These are phyloP conservation scores for Drosophila subquinaria DNA, from an alignment of 2,888 invertebrate species.

Conservation along the genomic window DNA sequence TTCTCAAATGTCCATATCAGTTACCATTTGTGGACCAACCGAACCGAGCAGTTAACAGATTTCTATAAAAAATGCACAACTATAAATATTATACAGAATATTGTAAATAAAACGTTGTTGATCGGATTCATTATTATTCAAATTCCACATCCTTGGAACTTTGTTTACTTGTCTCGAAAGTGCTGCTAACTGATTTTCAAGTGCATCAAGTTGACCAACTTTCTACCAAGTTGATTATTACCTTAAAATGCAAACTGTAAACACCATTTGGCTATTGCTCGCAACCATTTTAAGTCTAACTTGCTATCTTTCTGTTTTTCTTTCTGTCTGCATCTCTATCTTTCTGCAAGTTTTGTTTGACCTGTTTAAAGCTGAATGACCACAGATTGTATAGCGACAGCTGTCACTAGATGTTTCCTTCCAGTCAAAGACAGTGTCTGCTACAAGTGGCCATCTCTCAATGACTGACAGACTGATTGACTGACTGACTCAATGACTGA, in stretches of 20 bases:
- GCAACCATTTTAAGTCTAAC: slow-evolving; percentile 18
- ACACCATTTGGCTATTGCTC: slow-evolving; percentile 20
- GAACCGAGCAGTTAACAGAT: slow-evolving; percentile 6
- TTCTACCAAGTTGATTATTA: slow-evolving; percentile 40
- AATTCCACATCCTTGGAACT: not conserved
- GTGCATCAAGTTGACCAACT: slow-evolving; percentile 25
- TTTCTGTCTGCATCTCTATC: slow-evolving; percentile 3
- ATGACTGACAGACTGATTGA: slow-evolving; percentile 5
- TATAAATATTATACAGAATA: not conserved
- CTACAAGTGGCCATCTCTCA: slow-evolving; percentile 25
- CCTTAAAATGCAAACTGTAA: slow-evolving; percentile 35
- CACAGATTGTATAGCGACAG: slow-evolving; percentile 49
- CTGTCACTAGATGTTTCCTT: slow-evolving; percentile 37
- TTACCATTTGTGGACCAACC: slow-evolving; percentile 17
- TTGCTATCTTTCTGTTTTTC: not conserved
- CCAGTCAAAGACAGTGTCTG: slow-evolving; percentile 3
- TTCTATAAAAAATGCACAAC: not conserved
- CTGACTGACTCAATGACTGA: slow-evolving; percentile 12
- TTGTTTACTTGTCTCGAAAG: not conserved
- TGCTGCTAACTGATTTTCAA: not conserved
- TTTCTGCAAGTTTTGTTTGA: slow-evolving; percentile 46
- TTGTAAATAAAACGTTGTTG: not conserved
- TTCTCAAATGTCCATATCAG: slow-evolving; percentile 35
- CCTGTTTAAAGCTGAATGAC: slow-evolving; percentile 62
- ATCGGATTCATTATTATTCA: not conserved